Conservation (phyloP, 2,113 vertebrate species). For the Synodontis membranacea region DNA sequence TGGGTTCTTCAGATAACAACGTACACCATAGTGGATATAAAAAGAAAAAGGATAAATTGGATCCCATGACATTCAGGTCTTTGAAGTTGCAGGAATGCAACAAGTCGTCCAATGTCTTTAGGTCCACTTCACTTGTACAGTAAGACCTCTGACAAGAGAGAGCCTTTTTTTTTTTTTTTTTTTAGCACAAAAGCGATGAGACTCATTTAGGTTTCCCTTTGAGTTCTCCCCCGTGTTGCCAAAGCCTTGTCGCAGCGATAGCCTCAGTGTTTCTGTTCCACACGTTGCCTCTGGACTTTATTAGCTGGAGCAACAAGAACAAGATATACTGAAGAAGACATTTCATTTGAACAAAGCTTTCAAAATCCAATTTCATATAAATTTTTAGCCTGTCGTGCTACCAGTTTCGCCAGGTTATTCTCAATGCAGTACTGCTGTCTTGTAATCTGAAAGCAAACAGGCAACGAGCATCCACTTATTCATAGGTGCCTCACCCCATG, state of each 20-base stretch:
- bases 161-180: conserved; percentile 33
- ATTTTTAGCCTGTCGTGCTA: neutral
- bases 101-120: conserved; percentile 65
- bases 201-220: conserved; percentile 36
- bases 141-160: conserved; percentile 53
- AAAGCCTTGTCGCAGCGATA: conserved; percentile 12
- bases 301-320: conserved; percentile 47
- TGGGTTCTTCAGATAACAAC: conserved; percentile 53
- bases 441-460: neutral
- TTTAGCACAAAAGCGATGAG: conserved; percentile 27
- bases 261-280: conserved; percentile 29
- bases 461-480: neutral
- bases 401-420: neutral
- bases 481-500: neutral
- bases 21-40: conserved; percentile 50
- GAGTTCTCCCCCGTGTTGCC: conserved; percentile 20
- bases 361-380: no score
- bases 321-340: conserved; percentile 36
- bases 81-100: conserved; percentile 66
- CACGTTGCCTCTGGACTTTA: conserved; percentile 12
- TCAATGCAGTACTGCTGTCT: neutral
- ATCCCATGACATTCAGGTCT: conserved; percentile 66
- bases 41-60: conserved; percentile 64
- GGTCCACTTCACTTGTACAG: conserved; percentile 58
- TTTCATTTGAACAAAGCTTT: neutral